Conservation (phyloP, 2,113 vertebrate genomes). For the Pluvianellus socialis region DNA sequence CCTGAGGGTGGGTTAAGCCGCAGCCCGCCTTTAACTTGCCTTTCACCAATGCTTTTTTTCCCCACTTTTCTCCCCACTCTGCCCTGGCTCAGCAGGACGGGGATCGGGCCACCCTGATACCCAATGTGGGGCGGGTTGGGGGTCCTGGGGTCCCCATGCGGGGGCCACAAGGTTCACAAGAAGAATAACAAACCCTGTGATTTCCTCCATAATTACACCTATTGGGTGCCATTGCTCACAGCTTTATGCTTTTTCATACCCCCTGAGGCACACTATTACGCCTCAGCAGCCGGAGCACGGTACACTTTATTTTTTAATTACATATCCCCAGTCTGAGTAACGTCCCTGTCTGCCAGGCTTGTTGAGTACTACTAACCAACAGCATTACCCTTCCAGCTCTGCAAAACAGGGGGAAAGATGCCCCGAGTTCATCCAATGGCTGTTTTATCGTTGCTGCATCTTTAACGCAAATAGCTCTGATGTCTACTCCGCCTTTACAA, state of each 20-base stretch:
- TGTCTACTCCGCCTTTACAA: neutral
- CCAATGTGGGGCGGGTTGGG: fast-evolving
- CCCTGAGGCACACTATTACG: neutral
- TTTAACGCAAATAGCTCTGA: neutral
- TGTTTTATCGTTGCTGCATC: neutral
- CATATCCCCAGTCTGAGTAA: neutral
- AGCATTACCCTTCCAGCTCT: neutral
- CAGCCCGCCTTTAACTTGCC: neutral
- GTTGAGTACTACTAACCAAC: neutral
- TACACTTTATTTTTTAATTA: neutral
- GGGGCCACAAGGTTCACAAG: neutral
- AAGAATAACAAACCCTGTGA: neutral
- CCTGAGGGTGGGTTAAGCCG: neutral
- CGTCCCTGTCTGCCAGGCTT: neutral
- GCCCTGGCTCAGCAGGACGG: neutral
- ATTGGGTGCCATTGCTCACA: neutral
- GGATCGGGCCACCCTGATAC: fast-evolving
- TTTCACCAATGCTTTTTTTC: neutral
- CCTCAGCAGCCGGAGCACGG: neutral
- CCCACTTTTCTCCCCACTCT: neutral
- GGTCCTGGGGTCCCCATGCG: fast-evolving
- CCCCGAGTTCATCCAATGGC: neutral
- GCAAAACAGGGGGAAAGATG: neutral
- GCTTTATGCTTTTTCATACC: neutral
- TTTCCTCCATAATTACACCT: neutral